A percentile compares a stretch with the other conserved stretches of the same genome.
phyloP scores from a whole-genome alignment of 2,888 invertebrate species.

The Zele albiditarsus region DNA sequence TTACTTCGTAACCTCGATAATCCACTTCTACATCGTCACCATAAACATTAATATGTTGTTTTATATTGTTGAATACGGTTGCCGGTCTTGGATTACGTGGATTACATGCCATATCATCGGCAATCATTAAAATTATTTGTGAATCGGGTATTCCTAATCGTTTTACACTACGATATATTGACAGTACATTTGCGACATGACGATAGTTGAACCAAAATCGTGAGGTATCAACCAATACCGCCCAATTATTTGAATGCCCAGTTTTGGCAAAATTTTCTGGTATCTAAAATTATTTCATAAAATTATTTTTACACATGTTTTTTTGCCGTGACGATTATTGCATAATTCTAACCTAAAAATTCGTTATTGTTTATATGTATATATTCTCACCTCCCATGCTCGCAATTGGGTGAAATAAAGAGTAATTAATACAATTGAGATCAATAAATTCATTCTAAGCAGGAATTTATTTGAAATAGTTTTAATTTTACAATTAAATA shows the following conservation, averaged over 20 bases:
- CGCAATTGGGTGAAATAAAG: neutral
- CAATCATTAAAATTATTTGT: conserved; percentile 99
- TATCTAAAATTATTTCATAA: conserved; percentile 63
- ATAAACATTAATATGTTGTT: conserved; percentile 98
- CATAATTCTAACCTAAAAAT: neutral
- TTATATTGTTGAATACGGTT: conserved; percentile 97
- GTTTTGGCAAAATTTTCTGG: conserved; percentile 77
- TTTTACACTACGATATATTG: conserved; percentile 98
- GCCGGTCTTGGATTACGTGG: conserved; percentile 97
- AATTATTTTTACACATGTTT: neutral
- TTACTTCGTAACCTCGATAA: conserved; percentile 95
- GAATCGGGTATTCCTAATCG: conserved; percentile 98
- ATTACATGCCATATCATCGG: conserved; percentile 99
- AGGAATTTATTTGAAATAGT: neutral
- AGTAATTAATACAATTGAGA: neutral
- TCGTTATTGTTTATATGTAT: neutral
- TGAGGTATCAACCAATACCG: conserved; percentile 98
- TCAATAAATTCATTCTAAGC: neutral
- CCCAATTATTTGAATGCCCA: conserved; percentile 99
- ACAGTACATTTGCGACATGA: conserved; percentile 98
- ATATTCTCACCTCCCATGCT: conserved; percentile 3
- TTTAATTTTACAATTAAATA: too few relatives aligned
- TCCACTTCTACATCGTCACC: conserved; percentile 99
- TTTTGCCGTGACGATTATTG: neutral
- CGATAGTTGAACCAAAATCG: conserved; percentile 99